Evolutionary conservation across 2,113 vertebrate genomes (phyloP).

Genomic region (Dolichallabes microphthalmus): DNA sequence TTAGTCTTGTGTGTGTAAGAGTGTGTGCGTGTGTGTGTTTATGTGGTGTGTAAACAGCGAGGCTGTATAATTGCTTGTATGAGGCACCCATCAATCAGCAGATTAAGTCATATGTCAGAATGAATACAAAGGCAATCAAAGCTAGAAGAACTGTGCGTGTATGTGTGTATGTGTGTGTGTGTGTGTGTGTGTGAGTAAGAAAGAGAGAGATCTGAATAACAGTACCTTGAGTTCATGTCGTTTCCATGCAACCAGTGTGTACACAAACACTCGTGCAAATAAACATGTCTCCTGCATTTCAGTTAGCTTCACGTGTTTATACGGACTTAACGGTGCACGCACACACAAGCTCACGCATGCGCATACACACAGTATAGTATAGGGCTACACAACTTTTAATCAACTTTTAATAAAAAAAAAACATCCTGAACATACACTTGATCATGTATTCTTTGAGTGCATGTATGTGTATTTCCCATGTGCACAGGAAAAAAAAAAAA

Average conservation of each 20-base stretch:
- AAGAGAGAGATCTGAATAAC: slow-evolving; percentile 58
- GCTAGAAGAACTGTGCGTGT: slow-evolving; percentile 4
- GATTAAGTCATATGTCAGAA: slow-evolving; percentile 32
- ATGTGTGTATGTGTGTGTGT: slow-evolving; percentile 23
- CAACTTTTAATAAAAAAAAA: too few relatives aligned
- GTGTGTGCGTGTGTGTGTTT: slow-evolving; percentile 20
- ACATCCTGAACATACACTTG: slow-evolving; percentile 41
- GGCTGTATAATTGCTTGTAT: slow-evolving; percentile 29
- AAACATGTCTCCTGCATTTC: slow-evolving; percentile 48
- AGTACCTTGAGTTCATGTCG: slow-evolving; percentile 59
- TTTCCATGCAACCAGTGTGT: slow-evolving; percentile 65
- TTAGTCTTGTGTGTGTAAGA: background rate
- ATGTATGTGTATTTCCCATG: slow-evolving; percentile 37
- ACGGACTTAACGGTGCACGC: slow-evolving; percentile 20
- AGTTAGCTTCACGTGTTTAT: slow-evolving; percentile 54
- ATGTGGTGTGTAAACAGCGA: slow-evolving; percentile 36
- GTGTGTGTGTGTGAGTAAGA: slow-evolving; percentile 8
- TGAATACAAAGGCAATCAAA: slow-evolving; percentile 39
- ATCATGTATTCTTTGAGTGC: slow-evolving; percentile 49
- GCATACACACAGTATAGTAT: background rate
- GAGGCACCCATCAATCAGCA: slow-evolving; percentile 33
- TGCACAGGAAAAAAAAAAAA: slow-evolving; percentile 52
- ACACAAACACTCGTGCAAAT: slow-evolving; percentile 60
- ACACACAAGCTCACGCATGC: background rate
- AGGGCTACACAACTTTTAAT: background rate